A percentile compares a stretch with the other conserved stretches of the same genome.
These are phyloP conservation scores for Danio kyathit DNA, from an alignment of 2,797 vertebrate species.

Conservation along the genomic window DNA sequence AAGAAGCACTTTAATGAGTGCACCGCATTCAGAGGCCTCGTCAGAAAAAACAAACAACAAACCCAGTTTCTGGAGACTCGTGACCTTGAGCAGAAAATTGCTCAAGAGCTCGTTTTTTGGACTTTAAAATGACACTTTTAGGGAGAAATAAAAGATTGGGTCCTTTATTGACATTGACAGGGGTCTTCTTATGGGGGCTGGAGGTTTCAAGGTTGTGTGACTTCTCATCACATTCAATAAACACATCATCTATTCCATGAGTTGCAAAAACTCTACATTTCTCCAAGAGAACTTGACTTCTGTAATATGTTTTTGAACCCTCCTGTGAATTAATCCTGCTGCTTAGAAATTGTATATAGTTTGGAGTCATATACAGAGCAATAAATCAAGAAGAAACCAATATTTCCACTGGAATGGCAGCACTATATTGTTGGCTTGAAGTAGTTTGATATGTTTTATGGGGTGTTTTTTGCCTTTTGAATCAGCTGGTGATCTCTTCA, in stretches of 20 bases:
- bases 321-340: constrained; percentile 30
- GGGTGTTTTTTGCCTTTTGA: constrained; percentile 8
- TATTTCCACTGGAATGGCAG: constrained; percentile 14
- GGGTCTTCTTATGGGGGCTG: not conserved
- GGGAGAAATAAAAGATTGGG: constrained; percentile 23
- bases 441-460: constrained; percentile 26
- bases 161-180: not conserved
- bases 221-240: constrained; percentile 18
- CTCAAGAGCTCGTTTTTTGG: constrained; percentile 50
- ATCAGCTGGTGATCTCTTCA: constrained; percentile 19
- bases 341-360: constrained; percentile 40
- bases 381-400: constrained; percentile 37
- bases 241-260: not conserved
- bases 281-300: constrained; percentile 9
- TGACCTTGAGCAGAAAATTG: constrained; percentile 25
- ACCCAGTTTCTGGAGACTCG: not conserved
- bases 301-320: constrained; percentile 39
- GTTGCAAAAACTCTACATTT: constrained; percentile 23
- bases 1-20: constrained; percentile 13
- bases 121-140: constrained; percentile 59
- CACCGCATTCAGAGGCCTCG: not conserved
- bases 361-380: constrained; percentile 16
- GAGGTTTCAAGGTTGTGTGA: constrained; percentile 14
- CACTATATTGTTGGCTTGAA: constrained; percentile 19
- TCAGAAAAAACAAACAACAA: constrained; percentile 10